A percentile compares a stretch with the other conserved stretches of the same genome.
These are phyloP conservation scores for Cygnus olor DNA, from an alignment of 2,797 vertebrate genomes.

Conservation along the genomic window DNA sequence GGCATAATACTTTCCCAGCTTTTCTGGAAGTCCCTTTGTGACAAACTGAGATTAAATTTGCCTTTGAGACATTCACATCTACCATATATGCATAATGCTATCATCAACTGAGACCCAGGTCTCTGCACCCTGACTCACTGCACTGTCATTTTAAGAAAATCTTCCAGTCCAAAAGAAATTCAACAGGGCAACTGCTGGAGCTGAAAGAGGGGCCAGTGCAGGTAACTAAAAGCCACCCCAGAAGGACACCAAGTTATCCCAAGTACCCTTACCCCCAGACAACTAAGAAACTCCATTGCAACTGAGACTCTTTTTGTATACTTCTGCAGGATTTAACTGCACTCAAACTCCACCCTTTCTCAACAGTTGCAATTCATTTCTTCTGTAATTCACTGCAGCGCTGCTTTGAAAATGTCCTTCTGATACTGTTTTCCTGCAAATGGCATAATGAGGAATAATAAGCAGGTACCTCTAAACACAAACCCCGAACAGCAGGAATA, in stretches of 20 bases:
- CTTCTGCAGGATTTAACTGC: background rate
- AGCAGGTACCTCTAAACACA: constrained; percentile 19
- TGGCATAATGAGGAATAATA: constrained; percentile 11
- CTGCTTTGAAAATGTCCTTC: background rate
- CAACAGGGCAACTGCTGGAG: accelerated
- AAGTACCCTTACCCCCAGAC: background rate
- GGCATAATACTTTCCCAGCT: too few species aligned
- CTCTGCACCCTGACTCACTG: background rate
- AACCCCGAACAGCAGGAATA: background rate
- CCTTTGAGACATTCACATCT: accelerated
- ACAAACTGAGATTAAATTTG: accelerated
- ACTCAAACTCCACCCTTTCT: background rate
- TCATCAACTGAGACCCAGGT: accelerated
- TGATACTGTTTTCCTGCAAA: background rate
- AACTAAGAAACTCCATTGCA: accelerated
- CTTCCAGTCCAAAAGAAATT: background rate
- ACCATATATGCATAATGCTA: accelerated
- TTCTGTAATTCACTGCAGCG: background rate
- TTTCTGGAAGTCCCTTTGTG: background rate
- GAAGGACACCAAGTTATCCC: background rate
- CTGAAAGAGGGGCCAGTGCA: accelerated
- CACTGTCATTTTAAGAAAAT: background rate
- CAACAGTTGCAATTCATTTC: background rate
- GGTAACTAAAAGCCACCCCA: background rate
- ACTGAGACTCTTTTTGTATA: accelerated